Conservation (phyloP, 2,888 invertebrate species). For the Seira sanloemensis region DNA sequence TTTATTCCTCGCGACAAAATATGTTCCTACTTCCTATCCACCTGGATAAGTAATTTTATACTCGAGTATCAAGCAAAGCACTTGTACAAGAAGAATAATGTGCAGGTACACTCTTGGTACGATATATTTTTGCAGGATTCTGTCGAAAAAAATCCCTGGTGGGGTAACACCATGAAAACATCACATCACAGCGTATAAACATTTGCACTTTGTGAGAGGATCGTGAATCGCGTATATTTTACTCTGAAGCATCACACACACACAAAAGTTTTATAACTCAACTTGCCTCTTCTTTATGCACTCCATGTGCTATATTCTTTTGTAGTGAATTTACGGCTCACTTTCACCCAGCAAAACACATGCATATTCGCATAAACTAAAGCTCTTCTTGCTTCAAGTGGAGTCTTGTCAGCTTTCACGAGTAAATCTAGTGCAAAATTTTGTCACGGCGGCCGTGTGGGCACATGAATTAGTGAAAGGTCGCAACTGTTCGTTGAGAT, state of each 20-base stretch:
- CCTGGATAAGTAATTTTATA: slow-evolving; percentile 1
- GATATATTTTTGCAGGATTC: background rate
- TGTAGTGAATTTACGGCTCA: slow-evolving; percentile 24
- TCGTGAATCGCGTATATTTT: background rate
- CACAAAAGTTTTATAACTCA: background rate
- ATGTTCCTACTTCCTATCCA: background rate
- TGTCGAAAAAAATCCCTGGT: slow-evolving; percentile 31
- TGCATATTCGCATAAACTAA: background rate
- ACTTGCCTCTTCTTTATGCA: background rate
- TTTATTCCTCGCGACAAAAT: background rate
- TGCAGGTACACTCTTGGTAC: background rate
- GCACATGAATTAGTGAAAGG: slow-evolving; percentile 57
- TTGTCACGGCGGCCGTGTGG: slow-evolving; percentile 38
- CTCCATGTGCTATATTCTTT: slow-evolving; percentile 2
- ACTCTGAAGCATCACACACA: background rate
- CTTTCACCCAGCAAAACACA: slow-evolving; percentile 5
- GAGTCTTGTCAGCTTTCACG: slow-evolving; percentile 44
- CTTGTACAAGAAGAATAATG: slow-evolving; percentile 20
- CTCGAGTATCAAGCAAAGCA: background rate
- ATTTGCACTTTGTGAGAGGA: background rate
- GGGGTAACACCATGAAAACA: slow-evolving; percentile 26
- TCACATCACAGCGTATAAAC: slow-evolving; percentile 6
- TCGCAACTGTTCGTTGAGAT: slow-evolving; percentile 1
- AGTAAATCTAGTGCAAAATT: slow-evolving; percentile 59
- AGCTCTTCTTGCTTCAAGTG: slow-evolving; percentile 1